A percentile compares a stretch with the other conserved stretches of the same genome.
phyloP scores from a whole-genome alignment of 1,140 invertebrate genomes.

The Leucophenga varia region DNA sequence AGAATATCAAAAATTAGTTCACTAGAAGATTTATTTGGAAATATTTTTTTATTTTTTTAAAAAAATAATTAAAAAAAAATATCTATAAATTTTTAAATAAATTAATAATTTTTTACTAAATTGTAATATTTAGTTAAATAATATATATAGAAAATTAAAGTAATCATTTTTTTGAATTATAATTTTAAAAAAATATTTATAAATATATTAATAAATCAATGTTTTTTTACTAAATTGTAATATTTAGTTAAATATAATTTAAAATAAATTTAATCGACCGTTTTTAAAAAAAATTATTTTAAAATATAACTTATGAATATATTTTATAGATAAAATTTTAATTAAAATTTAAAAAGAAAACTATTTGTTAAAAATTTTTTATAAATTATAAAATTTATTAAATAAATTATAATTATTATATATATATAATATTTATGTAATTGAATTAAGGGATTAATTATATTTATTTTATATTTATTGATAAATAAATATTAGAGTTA shows the following conservation, averaged over 20 bases:
- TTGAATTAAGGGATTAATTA: constrained; percentile 6
- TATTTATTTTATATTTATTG: constrained; percentile 3
- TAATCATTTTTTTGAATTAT: too few relatives aligned
- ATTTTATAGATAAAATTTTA: too few relatives aligned
- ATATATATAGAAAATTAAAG: neutral
- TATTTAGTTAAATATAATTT: too few relatives aligned
- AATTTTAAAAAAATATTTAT: too few relatives aligned
- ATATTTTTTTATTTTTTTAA: constrained; percentile 1
- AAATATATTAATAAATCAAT: too few relatives aligned
- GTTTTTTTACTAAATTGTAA: too few relatives aligned
- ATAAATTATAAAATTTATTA: constrained; percentile 10
- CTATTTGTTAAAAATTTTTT: constrained; percentile 3
- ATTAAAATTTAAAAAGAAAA: too few relatives aligned
- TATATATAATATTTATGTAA: neutral
- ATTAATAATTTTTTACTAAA: neutral
- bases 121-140: too few relatives aligned
- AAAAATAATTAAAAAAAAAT: constrained; percentile 9
- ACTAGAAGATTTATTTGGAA: neutral
- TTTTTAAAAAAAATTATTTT: too few relatives aligned
- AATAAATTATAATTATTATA: neutral
- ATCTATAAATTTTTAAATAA: constrained; percentile 8
- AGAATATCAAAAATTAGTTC: neutral
- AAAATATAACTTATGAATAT: too few relatives aligned
- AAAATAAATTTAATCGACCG: too few relatives aligned
- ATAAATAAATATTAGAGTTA: neutral